Base-by-base conservation (phyloP, 2,797 vertebrate species). In the Gymnothorax reevesii region DNA sequence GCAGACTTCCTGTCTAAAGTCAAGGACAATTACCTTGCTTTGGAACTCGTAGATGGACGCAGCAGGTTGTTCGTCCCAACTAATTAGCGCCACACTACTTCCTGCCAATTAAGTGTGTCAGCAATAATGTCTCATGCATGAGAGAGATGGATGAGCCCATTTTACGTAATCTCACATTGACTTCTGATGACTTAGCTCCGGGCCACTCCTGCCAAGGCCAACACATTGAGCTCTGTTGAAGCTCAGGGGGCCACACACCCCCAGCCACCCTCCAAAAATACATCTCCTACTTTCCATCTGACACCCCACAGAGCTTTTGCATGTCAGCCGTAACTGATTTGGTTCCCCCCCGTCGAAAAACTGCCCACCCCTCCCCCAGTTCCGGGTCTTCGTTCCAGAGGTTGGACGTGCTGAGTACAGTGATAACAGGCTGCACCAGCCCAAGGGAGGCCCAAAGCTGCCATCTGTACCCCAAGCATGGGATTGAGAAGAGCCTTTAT, bases 41-140 rank as follows among this genome's bases (percentile, higher is more conserved):
- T 84, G 77, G 52, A 42, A 82, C 54, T 71, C 55, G 57, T 17
- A 75, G 62, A 25, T 66, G 27, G 54, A 1, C 10, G 57, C 60
- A 71, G 83, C 77, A 83, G 27, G 62, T n/a, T 62, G 84, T 71
- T 87, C 84, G 66, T 83, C 55, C 12, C 57, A 52, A 10, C 52
- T 87, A 52, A 85, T 88, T 86, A 87, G 73, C 25, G 77, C 57
- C 20, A n/a, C 0, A 57, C 42, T 52, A 64, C 27, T 87, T 89
- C 88, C 86, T 88, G 86, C 20, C n/a, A 10, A 71, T 49, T 49
- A 49, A 4, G 17, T 27, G 82, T 57, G 20, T 27, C 54, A 54
- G 71, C 82, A 79, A 79, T 22, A 12, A 85, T n/a, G 8, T n/a
- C 55, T 66, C 87, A 66, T 84, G 83, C 60, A 4, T 22, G 27